Percentiles rank a stretch among this genome's conserved stretches.
These are phyloP conservation scores for Calliphora vomitoria DNA, from an alignment of 2,888 invertebrate genomes.

Conservation along the genomic window DNA sequence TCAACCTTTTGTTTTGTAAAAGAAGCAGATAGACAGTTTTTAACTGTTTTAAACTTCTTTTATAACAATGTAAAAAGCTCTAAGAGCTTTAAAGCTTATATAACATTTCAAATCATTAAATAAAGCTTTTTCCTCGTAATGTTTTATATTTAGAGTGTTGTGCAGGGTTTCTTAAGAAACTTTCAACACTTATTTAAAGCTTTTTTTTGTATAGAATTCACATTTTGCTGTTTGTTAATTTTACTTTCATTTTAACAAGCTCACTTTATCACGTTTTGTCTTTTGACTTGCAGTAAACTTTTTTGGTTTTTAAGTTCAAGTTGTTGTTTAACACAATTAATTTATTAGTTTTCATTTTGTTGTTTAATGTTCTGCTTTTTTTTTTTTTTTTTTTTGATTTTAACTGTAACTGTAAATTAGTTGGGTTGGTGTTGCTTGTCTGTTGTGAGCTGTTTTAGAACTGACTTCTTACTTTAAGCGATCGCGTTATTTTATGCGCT, in stretches of 20 bases:
- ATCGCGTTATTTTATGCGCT: constrained; percentile 74
- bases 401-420: too few species aligned
- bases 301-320: not conserved
- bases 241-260: not conserved
- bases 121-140: constrained; percentile 50
- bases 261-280: constrained; percentile 44
- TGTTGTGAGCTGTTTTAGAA: constrained; percentile 69
- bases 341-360: constrained; percentile 47
- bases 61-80: constrained; percentile 69
- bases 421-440: constrained; percentile 51
- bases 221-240: constrained; percentile 45
- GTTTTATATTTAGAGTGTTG: constrained; percentile 48
- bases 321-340: not conserved
- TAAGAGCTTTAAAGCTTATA: constrained; percentile 78
- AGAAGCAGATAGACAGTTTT: not conserved
- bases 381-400: not conserved
- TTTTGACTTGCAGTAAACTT: constrained; percentile 22
- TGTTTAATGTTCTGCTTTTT: constrained; percentile 2
- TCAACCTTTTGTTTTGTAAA: constrained; percentile 48
- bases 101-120: constrained; percentile 71
- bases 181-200: constrained; percentile 62
- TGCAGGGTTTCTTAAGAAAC: not conserved
- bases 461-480: constrained; percentile 69
- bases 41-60: not conserved
- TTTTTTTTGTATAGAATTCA: constrained; percentile 35